These are phyloP conservation scores for Danio choprae DNA, from an alignment of 2,797 vertebrate genomes.

Conservation along the genomic window DNA sequence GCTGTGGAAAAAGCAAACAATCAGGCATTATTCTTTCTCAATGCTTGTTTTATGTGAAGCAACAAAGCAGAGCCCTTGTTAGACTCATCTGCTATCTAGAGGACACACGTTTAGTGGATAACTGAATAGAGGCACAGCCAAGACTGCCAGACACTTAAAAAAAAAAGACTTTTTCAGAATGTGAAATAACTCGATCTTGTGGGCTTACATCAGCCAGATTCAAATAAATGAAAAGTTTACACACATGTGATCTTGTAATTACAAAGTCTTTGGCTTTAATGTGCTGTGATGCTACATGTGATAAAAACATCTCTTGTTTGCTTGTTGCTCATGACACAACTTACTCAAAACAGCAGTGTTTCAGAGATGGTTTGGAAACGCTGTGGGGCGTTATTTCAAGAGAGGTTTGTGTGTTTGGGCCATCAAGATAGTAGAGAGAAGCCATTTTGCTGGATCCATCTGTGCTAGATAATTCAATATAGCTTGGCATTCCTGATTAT, in stretches of 20 bases:
- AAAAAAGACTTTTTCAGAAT: conserved; percentile 7
- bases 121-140: conserved; percentile 83
- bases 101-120: conserved; percentile 84
- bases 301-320: conserved; percentile 10
- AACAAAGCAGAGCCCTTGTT: conserved; percentile 91
- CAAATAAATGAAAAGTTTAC: not conserved
- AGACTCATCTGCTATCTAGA: conserved; percentile 83
- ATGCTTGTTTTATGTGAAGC: conserved; percentile 85
- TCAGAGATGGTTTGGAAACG: not conserved
- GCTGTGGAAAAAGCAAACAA: conserved; percentile 88
- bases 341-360: conserved; percentile 25
- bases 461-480: conserved; percentile 51
- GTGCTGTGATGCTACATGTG: not conserved
- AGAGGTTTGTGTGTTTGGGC: not conserved
- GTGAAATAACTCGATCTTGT: conserved; percentile 12
- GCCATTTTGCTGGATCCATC: conserved; percentile 12
- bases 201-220: conserved; percentile 6
- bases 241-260: not conserved
- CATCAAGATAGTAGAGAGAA: not conserved
- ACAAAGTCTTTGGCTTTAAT: conserved; percentile 9
- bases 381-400: not conserved
- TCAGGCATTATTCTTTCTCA: conserved; percentile 85
- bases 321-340: conserved; percentile 10
- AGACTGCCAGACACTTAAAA: conserved; percentile 76
- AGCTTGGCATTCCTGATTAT: conserved; percentile 54